These are phyloP conservation scores for Drosophila miranda DNA, from an alignment of 1,140 invertebrate genomes.

Conservation along the genomic window DNA sequence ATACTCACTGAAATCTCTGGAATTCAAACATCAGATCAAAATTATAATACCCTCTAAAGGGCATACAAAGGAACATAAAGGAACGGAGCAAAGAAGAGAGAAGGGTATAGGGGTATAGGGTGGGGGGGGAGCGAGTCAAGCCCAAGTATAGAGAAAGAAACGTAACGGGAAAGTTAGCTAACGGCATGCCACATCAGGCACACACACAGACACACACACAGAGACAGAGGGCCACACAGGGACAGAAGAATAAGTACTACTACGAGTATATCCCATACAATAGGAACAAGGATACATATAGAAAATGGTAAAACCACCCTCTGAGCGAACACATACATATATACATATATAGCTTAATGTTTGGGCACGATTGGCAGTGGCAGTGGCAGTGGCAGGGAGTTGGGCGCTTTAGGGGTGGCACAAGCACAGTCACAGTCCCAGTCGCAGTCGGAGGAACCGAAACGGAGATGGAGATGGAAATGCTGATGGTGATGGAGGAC, in stretches of 20 bases:
- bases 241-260: constrained; percentile 57
- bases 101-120: background rate
- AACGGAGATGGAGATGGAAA: constrained; percentile 36
- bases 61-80: constrained; percentile 7
- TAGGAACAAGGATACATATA: constrained; percentile 54
- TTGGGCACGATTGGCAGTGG: constrained; percentile 58
- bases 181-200: constrained; percentile 55
- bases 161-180: constrained; percentile 64
- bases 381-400: constrained; percentile 14
- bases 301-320: constrained; percentile 79
- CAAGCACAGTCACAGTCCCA: constrained; percentile 14
- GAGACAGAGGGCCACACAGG: constrained; percentile 28
- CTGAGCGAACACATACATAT: constrained; percentile 31
- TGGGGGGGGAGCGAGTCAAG: constrained; percentile 7
- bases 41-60: too few species aligned
- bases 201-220: constrained; percentile 21
- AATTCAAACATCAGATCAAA: too few species aligned
- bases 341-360: constrained; percentile 51
- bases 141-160: constrained; percentile 68
- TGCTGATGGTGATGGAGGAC: too few species aligned
- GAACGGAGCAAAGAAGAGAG: constrained; percentile 18
- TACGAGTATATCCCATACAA: constrained; percentile 47
- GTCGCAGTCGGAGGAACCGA: constrained; percentile 12
- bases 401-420: constrained; percentile 26
- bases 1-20: too few species aligned